Base-by-base conservation (phyloP, 2,888 invertebrate genomes). In the Drosophila rellima region DNA sequence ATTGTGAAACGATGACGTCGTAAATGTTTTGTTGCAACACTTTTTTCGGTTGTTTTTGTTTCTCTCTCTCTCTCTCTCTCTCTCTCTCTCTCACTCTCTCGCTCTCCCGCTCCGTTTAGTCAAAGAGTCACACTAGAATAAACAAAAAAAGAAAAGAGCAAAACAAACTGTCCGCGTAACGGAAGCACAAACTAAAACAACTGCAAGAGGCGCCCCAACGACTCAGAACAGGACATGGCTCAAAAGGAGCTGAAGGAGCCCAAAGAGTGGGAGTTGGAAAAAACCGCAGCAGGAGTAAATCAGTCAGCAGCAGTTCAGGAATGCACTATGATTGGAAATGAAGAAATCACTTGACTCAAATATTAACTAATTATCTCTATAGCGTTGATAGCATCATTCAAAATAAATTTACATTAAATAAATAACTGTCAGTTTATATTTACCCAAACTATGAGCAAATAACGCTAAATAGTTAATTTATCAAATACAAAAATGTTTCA, bases 151-250 rank as follows among this genome's bases (percentile, higher is more conserved):
- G 7, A 81, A 83, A 82, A 83, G 65, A 66, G 87, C 69, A 81
- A 75, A 84, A 79, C 82, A 87, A 82, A 87, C 82, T 84, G 82
- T 84, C 85, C 88, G 82, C 82, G 88, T 87, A 87, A 87, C 85
- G 85, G 82, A 82, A 87, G 73, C 82, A 68, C 65, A 69, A 84
- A 76, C 74, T 87, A 82, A 82, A 87, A 87, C 85, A 82, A 82
- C 85, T 76, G 82, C 87, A 72, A 52, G 44, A 35, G 44, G 47
- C 61, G 57, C 57, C 47, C 33, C 40, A 71, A 62, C 40, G 54
- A 63, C 45, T 33, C 62, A 39, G 33, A 60, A 59, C 60, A 54
- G 45, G 29, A 44, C 62, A 62, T 33, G 33, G 37, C 50, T 42
- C 54, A 42, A 5, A 35, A 1, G 29, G 13, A 50, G 29, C 37